Percentiles rank a stretch among this genome's conserved stretches.
Conservation (phyloP, 1,140 invertebrate species). For the Phenacoccus solenopsis region DNA sequence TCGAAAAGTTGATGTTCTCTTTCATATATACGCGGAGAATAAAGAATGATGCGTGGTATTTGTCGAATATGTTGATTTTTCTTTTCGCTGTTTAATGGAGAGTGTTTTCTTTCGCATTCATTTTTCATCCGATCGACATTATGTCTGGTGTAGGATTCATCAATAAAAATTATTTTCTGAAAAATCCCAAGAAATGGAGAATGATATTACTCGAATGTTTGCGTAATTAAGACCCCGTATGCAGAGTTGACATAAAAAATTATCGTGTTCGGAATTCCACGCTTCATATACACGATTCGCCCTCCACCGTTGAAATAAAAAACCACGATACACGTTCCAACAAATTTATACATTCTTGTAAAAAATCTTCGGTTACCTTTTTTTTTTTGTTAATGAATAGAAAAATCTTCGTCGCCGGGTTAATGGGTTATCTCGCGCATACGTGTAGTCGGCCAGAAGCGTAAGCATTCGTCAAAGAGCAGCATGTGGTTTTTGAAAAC, state of each 20-base stretch:
- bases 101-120: neutral
- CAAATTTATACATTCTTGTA: too few species aligned
- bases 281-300: too few species aligned
- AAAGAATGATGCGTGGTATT: neutral
- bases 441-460: neutral
- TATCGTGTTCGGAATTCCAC: too few species aligned
- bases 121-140: neutral
- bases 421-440: neutral
- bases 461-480: neutral
- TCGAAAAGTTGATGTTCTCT: neutral
- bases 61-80: slow-evolving; percentile 1
- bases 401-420: neutral
- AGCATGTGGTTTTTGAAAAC: neutral
- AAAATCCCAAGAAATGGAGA: too few species aligned
- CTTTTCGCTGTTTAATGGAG: neutral
- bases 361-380: too few species aligned
- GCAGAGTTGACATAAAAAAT: too few species aligned
- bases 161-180: too few species aligned
- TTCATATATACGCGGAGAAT: neutral
- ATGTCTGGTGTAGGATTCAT: neutral
- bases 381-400: too few species aligned
- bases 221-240: too few species aligned
- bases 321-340: too few species aligned
- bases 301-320: too few species aligned
- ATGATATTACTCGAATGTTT: too few species aligned